Percentiles rank a stretch among this genome's conserved stretches.
phyloP scores from a whole-genome alignment of 1,140 invertebrate species.

The Rhagoletis zephyria region DNA sequence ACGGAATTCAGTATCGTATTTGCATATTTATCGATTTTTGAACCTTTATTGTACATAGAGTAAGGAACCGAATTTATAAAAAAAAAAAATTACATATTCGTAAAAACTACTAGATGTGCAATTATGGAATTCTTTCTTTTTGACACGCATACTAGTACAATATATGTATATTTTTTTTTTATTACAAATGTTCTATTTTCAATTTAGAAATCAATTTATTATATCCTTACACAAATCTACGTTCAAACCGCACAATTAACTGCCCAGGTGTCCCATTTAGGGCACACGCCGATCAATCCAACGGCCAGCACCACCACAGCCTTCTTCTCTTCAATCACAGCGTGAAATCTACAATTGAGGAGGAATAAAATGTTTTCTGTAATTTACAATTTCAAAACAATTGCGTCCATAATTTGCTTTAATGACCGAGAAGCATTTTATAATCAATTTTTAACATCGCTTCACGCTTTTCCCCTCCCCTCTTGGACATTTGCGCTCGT shows the following conservation, averaged over 20 bases:
- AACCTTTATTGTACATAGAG: too few relatives aligned
- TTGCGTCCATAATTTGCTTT: slow-evolving; percentile 41
- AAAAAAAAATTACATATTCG: too few relatives aligned
- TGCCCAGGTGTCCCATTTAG: slow-evolving; percentile 28
- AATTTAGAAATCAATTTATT: background rate
- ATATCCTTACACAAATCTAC: background rate
- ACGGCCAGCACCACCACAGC: background rate
- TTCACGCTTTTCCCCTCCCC: background rate
- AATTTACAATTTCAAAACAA: slow-evolving; percentile 48
- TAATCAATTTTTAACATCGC: slow-evolving; percentile 22
- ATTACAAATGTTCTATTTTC: too few relatives aligned
- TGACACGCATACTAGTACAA: too few relatives aligned
- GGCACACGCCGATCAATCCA: slow-evolving; percentile 33
- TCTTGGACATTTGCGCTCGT: slow-evolving; percentile 11
- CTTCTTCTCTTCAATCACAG: background rate
- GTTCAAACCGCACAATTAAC: slow-evolving; percentile 27
- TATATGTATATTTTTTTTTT: too few relatives aligned
- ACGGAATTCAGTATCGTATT: too few relatives aligned
- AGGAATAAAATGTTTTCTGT: background rate
- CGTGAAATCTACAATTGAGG: slow-evolving; percentile 3
- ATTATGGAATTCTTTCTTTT: too few relatives aligned
- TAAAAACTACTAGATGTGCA: too few relatives aligned
- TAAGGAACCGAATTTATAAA: too few relatives aligned
- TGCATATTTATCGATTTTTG: too few relatives aligned
- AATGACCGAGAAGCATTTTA: slow-evolving; percentile 46